These are phyloP conservation scores for Rhaphigaster nebulosa DNA, from an alignment of 2,888 invertebrate genomes.

Conservation along the genomic window DNA sequence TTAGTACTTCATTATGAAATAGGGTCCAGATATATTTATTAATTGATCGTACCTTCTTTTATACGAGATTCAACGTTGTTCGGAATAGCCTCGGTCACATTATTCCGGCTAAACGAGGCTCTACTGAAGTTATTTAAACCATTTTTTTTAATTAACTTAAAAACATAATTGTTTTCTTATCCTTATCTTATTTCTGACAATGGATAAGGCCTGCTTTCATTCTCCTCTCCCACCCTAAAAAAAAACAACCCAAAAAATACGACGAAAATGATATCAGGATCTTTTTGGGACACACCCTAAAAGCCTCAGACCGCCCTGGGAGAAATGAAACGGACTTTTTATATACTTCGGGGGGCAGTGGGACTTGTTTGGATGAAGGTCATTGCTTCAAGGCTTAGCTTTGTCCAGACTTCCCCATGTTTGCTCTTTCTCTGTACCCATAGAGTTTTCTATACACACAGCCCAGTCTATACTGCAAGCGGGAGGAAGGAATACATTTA, in stretches of 20 bases:
- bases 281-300: neutral
- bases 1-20: too few relatives aligned
- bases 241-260: neutral
- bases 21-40: too few relatives aligned
- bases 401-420: neutral
- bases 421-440: neutral
- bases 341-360: neutral
- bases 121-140: too few relatives aligned
- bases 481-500: too few relatives aligned
- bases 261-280: too few relatives aligned
- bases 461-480: neutral
- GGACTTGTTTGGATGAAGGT: neutral
- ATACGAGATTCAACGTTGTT: too few relatives aligned
- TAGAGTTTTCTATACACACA: neutral
- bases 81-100: too few relatives aligned
- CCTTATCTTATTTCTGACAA: neutral
- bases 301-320: neutral
- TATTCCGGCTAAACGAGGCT: too few relatives aligned
- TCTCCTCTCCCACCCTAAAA: too few relatives aligned
- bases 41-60: too few relatives aligned
- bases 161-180: too few relatives aligned
- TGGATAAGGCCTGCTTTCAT: neutral
- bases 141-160: too few relatives aligned
- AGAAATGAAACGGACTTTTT: neutral
- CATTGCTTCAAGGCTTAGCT: neutral